These are phyloP conservation scores for Gymnarchus niloticus DNA, from an alignment of 2,113 vertebrate species.

Conservation along the genomic window DNA sequence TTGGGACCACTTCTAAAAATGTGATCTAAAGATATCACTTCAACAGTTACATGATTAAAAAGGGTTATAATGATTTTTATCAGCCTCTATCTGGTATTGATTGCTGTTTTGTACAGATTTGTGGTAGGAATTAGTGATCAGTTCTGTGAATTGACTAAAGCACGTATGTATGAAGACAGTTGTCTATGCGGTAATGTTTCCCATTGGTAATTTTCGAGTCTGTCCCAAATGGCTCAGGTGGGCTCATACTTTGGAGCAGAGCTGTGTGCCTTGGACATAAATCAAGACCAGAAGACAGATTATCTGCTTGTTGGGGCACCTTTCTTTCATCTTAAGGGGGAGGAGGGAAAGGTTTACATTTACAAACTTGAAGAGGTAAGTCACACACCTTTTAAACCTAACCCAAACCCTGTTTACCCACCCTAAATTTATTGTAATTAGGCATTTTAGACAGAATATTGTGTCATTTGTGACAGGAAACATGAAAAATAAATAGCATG, in stretches of 20 bases:
- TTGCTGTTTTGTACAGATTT: neutral
- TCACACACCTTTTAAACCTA: neutral
- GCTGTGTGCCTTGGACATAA: slow-evolving; percentile 60
- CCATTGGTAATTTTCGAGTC: neutral
- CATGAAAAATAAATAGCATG: neutral
- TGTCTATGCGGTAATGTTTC: neutral
- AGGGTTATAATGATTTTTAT: neutral
- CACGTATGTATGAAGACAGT: neutral
- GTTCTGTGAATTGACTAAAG: neutral
- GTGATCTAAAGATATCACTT: neutral
- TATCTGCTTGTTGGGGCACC: slow-evolving; percentile 64
- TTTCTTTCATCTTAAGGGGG: slow-evolving; percentile 53
- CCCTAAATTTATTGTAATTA: neutral
- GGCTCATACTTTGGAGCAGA: slow-evolving; percentile 72
- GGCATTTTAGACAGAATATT: neutral
- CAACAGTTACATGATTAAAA: neutral
- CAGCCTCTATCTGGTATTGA: neutral
- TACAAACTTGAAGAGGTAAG: slow-evolving; percentile 50
- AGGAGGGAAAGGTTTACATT: slow-evolving; percentile 67
- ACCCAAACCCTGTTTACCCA: neutral
- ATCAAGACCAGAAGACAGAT: slow-evolving; percentile 52
- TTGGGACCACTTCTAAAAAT: too few relatives aligned
- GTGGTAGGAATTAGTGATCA: neutral
- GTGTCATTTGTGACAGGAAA: neutral
- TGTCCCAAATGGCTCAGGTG: slow-evolving; percentile 51